These are phyloP conservation scores for Cataglyphis cursor DNA, from an alignment of 2,888 invertebrate species.

Conservation along the genomic window DNA sequence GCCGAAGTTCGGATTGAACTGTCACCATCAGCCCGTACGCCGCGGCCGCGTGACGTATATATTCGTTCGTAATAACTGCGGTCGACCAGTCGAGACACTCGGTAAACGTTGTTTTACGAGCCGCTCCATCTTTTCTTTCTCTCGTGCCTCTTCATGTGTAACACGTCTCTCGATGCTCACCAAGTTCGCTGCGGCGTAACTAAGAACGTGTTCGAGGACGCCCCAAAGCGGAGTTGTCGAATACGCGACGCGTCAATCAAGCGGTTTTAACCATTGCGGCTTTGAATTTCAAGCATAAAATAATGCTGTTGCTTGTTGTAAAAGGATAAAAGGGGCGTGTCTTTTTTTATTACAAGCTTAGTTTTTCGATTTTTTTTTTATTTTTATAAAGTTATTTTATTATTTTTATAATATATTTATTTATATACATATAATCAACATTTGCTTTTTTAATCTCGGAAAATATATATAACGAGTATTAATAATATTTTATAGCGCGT, in stretches of 20 bases:
- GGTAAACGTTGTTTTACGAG: conserved; percentile 78
- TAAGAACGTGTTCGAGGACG: conserved; percentile 13
- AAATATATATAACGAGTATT: background rate
- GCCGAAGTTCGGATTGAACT: conserved; percentile 87
- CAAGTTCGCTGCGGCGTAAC: conserved; percentile 11
- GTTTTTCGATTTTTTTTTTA: background rate
- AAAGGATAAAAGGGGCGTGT: background rate
- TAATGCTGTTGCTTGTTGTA: background rate
- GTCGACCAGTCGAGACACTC: conserved; percentile 80
- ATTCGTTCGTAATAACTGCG: conserved; percentile 85
- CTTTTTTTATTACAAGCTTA: conserved; percentile 4
- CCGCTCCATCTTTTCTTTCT: conserved; percentile 45
- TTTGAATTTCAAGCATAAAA: conserved; percentile 6
- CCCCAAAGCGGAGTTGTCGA: background rate
- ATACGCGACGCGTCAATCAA: conserved; percentile 6
- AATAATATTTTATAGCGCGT: background rate
- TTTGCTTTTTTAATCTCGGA: background rate
- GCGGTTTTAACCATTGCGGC: conserved; percentile 10
- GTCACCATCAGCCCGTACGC: conserved; percentile 85
- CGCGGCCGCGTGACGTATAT: conserved; percentile 80
- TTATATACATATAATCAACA: background rate
- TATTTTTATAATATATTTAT: background rate
- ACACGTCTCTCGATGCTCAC: conserved; percentile 19
- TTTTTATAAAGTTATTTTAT: background rate
- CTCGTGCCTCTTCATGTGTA: background rate